Percentiles rank a stretch among this genome's conserved stretches.
These are phyloP conservation scores for Pseudorhiza aurosa DNA, from an alignment of 30 jellyfish, hydroid and myxozoan species.

Conservation along the genomic window DNA sequence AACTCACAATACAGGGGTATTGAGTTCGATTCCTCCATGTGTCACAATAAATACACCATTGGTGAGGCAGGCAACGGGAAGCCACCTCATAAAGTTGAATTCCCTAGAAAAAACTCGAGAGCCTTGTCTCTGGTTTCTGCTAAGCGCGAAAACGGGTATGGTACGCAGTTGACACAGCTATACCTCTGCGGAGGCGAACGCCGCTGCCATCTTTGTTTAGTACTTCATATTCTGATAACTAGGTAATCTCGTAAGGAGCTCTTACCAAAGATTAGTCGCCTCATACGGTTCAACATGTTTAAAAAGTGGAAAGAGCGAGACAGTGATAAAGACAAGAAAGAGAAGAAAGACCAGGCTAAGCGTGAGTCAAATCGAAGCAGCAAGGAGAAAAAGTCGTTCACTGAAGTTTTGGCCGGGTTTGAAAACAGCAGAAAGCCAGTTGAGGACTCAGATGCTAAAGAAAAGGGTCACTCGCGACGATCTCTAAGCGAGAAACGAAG, in stretches of 20 bases:
- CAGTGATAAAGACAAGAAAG: conserved; percentile 69
- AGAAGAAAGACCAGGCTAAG: conserved; percentile 46
- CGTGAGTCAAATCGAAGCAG: conserved; percentile 41
- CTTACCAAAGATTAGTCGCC: conserved; percentile 3
- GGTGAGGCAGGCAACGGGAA: too few relatives aligned
- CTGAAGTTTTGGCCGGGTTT: conserved; percentile 71
- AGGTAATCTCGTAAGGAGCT: not conserved
- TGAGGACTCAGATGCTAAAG: conserved; percentile 8
- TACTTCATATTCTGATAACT: not conserved
- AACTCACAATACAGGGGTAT: too few relatives aligned
- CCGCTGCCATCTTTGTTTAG: not conserved
- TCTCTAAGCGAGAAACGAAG: conserved; percentile 61
- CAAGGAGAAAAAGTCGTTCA: conserved; percentile 68
- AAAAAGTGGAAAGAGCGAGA: conserved; percentile 72
- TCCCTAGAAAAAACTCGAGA: too few relatives aligned
- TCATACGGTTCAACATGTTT: conserved; percentile 39
- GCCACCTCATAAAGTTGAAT: too few relatives aligned
- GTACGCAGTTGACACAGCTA: too few relatives aligned
- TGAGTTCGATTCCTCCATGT: too few relatives aligned
- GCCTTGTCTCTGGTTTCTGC: too few relatives aligned
- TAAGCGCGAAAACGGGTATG: too few relatives aligned
- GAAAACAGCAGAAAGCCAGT: conserved; percentile 31
- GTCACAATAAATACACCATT: too few relatives aligned
- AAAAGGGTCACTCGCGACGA: conserved; percentile 36
- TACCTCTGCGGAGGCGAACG: conserved; percentile 9